Evolutionary conservation across 2,888 invertebrate genomes (phyloP).

Genomic region (Ecliptopera silaceata): DNA sequence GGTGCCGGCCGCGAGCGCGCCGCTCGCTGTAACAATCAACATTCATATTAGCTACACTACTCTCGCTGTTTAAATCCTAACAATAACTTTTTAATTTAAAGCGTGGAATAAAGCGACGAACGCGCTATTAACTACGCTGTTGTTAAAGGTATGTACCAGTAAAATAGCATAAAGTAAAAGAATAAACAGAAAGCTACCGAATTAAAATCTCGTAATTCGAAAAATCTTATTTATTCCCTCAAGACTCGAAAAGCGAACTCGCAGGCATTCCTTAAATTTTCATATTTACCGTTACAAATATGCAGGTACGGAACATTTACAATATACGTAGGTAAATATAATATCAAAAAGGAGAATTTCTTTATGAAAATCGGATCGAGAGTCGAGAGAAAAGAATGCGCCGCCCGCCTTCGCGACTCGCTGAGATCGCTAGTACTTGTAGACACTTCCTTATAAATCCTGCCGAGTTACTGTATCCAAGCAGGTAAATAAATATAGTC

Average conservation of each 20-base stretch:
- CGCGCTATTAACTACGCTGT: no score
- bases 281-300: constrained; percentile 83
- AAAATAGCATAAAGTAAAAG: constrained; percentile 23
- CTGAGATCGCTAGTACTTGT: constrained; percentile 40
- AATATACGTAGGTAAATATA: constrained; percentile 76
- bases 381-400: constrained; percentile 77
- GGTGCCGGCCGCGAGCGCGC: constrained; percentile 91
- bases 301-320: constrained; percentile 82
- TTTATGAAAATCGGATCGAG: constrained; percentile 82
- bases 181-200: constrained; percentile 42
- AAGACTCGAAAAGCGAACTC: constrained; percentile 67
- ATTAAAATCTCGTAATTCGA: constrained; percentile 70
- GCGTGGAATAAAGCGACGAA: no score
- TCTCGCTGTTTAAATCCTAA: no score
- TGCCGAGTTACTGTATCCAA: constrained; percentile 13
- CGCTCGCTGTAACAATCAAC: constrained; percentile 68
- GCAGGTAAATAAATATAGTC: constrained; percentile 12
- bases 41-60: neutral
- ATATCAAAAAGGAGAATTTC: constrained; percentile 84
- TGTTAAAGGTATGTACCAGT: neutral
- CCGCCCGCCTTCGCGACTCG: constrained; percentile 56
- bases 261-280: constrained; percentile 81
- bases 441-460: constrained; percentile 56
- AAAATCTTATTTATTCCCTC: constrained; percentile 67
- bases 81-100: no score